Conservation (phyloP, 2,797 vertebrate species). For the Leptodactylus fallax region DNA sequence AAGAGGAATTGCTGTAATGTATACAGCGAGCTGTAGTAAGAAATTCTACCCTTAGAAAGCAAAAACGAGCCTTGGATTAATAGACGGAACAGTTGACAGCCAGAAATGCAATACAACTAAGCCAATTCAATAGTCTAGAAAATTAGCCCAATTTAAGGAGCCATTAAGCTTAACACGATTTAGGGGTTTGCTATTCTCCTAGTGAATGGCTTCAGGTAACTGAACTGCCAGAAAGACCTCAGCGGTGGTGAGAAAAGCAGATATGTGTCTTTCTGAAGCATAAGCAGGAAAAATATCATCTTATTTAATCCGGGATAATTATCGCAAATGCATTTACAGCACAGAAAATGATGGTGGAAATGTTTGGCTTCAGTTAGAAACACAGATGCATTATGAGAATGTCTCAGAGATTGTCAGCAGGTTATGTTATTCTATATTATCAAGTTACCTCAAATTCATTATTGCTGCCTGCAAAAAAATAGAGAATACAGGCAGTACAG, state of each 20-base stretch:
- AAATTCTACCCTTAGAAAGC: not conserved
- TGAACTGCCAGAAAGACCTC: slow-evolving; percentile 26
- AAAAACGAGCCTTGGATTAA: not conserved
- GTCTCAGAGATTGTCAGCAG: not conserved
- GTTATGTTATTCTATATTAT: slow-evolving; percentile 21
- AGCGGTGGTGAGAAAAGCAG: not conserved
- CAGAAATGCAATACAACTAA: slow-evolving; percentile 34
- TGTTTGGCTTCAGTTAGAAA: not conserved
- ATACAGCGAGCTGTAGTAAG: no score
- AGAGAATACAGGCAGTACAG: not conserved
- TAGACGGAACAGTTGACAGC: not conserved
- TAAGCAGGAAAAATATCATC: slow-evolving; percentile 2
- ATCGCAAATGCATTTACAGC: slow-evolving; percentile 24
- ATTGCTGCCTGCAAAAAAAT: not conserved
- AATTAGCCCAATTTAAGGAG: slow-evolving; percentile 52
- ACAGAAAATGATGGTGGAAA: slow-evolving; percentile 11
- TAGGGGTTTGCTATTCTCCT: slow-evolving; percentile 36
- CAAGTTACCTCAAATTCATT: not conserved
- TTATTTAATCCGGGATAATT: slow-evolving; percentile 40
- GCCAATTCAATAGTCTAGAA: slow-evolving; percentile 39
- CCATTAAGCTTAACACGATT: slow-evolving; percentile 51
- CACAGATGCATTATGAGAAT: not conserved
- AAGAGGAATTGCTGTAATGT: no score
- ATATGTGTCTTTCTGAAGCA: not conserved
- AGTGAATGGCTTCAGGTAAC: slow-evolving; percentile 34